These are phyloP conservation scores for Pyrgus malvae DNA, from an alignment of 2,888 invertebrate genomes.

Conservation along the genomic window DNA sequence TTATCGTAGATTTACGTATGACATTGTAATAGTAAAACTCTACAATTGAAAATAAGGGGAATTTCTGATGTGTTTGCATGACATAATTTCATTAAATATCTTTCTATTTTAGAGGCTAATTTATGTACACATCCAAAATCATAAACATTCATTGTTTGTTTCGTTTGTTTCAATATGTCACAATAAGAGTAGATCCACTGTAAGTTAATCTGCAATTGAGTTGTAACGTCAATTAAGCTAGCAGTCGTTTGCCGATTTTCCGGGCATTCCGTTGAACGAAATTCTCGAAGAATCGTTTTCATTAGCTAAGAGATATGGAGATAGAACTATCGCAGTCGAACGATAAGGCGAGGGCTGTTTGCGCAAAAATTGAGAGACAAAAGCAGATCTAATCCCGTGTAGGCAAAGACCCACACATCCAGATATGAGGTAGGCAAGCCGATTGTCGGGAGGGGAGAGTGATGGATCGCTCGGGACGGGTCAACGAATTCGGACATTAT, in stretches of 20 bases:
- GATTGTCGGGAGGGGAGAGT: slow-evolving; percentile 70
- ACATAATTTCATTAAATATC: no score
- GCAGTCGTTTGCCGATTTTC: neutral
- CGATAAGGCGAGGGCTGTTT: slow-evolving; percentile 26
- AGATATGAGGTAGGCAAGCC: slow-evolving; percentile 66
- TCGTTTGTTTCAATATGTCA: no score
- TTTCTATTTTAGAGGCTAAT: no score
- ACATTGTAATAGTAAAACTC: neutral
- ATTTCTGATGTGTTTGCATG: neutral
- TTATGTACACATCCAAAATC: no score
- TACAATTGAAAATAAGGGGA: no score
- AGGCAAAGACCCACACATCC: slow-evolving; percentile 69
- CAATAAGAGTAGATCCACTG: no score
- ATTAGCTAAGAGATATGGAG: slow-evolving; percentile 27
- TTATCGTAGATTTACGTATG: neutral
- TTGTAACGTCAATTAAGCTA: slow-evolving; percentile 8
- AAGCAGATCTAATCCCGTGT: slow-evolving; percentile 64
- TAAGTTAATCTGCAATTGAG: slow-evolving; percentile 7
- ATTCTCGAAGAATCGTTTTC: slow-evolving; percentile 19
- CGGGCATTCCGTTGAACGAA: neutral
- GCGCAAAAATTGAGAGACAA: slow-evolving; percentile 36
- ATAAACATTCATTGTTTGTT: no score
- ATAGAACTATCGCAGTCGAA: slow-evolving; percentile 18
- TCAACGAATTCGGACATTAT: slow-evolving; percentile 83
- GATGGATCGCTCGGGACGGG: slow-evolving; percentile 82